Percentiles rank a stretch among this genome's conserved stretches.
Evolutionary conservation across 2,888 invertebrate species (phyloP).

Genomic region (Himalopsyche tibetana): DNA sequence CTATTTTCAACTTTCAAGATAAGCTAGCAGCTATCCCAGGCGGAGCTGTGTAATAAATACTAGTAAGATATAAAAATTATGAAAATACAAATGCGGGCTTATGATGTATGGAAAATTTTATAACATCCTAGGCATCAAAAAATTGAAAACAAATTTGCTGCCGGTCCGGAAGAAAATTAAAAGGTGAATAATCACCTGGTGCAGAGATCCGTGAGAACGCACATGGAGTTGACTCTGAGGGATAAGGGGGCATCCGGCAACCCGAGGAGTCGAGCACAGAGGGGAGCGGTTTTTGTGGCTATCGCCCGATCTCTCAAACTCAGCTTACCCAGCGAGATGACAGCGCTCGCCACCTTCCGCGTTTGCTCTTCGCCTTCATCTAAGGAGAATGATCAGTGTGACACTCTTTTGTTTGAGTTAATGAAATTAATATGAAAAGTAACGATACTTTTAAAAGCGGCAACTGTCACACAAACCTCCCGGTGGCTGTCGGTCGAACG

Average conservation of each 20-base stretch:
- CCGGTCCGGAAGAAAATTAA: too few species aligned
- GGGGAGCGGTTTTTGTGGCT: slow-evolving; percentile 80
- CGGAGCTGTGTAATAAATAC: too few species aligned
- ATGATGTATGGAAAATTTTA: too few species aligned
- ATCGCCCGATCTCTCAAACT: slow-evolving; percentile 80
- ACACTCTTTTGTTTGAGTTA: too few species aligned
- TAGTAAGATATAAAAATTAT: too few species aligned
- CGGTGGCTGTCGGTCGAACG: not conserved
- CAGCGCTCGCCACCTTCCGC: slow-evolving; percentile 69
- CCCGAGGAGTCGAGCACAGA: slow-evolving; percentile 79
- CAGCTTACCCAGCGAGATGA: slow-evolving; percentile 77
- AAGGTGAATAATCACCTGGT: slow-evolving; percentile 71
- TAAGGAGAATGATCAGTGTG: not conserved
- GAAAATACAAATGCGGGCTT: too few species aligned
- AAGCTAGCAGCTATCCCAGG: too few species aligned
- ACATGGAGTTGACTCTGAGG: slow-evolving; percentile 82
- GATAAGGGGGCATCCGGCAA: slow-evolving; percentile 72
- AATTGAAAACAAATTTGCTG: too few species aligned
- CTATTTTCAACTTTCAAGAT: too few species aligned
- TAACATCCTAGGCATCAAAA: too few species aligned
- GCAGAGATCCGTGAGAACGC: slow-evolving; percentile 82
- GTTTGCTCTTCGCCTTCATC: not conserved
- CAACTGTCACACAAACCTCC: slow-evolving; percentile 10
- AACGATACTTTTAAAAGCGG: too few species aligned
- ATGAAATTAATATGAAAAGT: too few species aligned